Evolutionary conservation across 2,797 vertebrate genomes (phyloP).

Genomic region (Smutsia temminckii): DNA sequence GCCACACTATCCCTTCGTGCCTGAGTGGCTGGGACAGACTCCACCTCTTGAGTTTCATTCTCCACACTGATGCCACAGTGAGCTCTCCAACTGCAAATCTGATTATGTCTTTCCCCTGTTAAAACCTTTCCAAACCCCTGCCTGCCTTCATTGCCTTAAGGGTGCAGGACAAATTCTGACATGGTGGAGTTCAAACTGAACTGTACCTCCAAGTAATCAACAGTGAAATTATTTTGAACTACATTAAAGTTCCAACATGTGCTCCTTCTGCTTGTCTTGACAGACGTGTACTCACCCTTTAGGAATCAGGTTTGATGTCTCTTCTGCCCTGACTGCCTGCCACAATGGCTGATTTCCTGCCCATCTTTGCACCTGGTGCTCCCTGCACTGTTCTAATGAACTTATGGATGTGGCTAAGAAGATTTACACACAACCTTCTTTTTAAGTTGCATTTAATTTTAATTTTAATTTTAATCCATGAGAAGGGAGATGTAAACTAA

Average conservation of each 20-base stretch:
- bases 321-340: background rate
- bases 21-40: background rate
- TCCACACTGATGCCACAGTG: background rate
- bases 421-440: background rate
- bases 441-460: background rate
- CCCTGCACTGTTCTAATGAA: background rate
- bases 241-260: background rate
- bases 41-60: background rate
- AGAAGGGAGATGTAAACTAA: background rate
- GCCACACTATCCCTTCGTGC: background rate
- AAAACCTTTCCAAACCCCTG: background rate
- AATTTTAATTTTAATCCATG: no score
- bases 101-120: background rate
- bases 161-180: background rate
- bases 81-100: background rate
- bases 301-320: background rate
- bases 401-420: background rate
- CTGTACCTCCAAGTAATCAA: background rate
- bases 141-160: background rate
- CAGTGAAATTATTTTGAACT: background rate
- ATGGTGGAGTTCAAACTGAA: background rate
- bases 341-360: background rate
- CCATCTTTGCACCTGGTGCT: background rate
- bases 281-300: background rate
- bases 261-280: background rate